phyloP scores from a whole-genome alignment of 2,888 invertebrate genomes.

The Eupithecia tripunctaria region DNA sequence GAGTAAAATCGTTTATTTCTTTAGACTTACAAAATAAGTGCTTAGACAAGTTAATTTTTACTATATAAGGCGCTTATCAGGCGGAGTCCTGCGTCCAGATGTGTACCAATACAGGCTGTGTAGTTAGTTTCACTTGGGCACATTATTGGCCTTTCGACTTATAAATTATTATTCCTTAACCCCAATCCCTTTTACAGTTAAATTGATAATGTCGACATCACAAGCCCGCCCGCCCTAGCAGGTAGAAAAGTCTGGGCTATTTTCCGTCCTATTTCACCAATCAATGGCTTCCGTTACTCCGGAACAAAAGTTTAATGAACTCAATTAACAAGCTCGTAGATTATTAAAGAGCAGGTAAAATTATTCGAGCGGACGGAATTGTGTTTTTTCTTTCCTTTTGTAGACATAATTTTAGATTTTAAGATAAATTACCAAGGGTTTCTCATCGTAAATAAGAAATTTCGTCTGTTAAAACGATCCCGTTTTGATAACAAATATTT shows the following conservation, averaged over 20 bases:
- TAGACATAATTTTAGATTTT: not conserved
- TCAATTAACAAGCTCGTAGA: not conserved
- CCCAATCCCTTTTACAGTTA: too few relatives aligned
- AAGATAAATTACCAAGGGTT: not conserved
- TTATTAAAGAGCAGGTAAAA: not conserved
- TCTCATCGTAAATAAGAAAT: not conserved
- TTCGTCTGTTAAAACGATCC: not conserved
- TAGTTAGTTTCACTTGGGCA: too few relatives aligned
- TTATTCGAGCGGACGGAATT: not conserved
- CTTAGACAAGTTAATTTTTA: too few relatives aligned
- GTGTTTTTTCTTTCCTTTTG: not conserved
- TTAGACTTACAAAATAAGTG: too few relatives aligned
- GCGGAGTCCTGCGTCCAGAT: too few relatives aligned
- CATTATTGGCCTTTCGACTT: too few relatives aligned
- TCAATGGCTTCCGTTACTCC: not conserved
- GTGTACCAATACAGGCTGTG: too few relatives aligned
- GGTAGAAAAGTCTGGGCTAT: not conserved
- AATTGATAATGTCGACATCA: not conserved
- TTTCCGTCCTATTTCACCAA: not conserved
- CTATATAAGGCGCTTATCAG: too few relatives aligned
- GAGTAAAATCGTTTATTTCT: too few relatives aligned
- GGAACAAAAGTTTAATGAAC: not conserved
- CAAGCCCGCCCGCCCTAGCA: not conserved
- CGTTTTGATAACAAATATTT: not conserved
- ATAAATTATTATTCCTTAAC: too few relatives aligned